Evolutionary conservation across 2,888 invertebrate genomes (phyloP), one percentile per base, ranked within the genome.

Genomic region (Lomographa bimaculata): DNA sequence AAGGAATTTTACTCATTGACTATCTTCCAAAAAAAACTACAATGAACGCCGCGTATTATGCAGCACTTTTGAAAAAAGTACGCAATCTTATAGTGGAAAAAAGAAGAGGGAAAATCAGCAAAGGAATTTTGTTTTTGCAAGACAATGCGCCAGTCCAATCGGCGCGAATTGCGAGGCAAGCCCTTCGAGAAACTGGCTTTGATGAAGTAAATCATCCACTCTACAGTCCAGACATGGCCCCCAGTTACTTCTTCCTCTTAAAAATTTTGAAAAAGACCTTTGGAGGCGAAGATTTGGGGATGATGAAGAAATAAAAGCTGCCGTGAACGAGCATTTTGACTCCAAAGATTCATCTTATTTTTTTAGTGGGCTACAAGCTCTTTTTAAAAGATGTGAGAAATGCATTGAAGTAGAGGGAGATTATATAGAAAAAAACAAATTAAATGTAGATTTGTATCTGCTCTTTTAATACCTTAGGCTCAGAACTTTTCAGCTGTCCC

Each of bases 1-100:
- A 47, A 14, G 46, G 24, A 23, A 29, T 43, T 12, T 20, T 37
- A 2, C 23, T 33, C 12, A 32, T 33, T 5, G 34, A 41, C 12
- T 41, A 18, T 6, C 6, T 18, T 17, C 27, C 27, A 17, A 29
- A 25, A 19, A 21, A 38, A 29, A 37, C 29, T 8, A 38, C 33
- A n/a, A 38, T 41, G 14, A 29, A 38, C 5, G 37, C 21, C 9
- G 7, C 24, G 7, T 30, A 35, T 20, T 26, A 35, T 7, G 29
- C 25, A 10, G 7, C 14, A 12, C 20, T 29, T 25, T 29, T 25
- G 14, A 14, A n/a, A n/a, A n/a, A n/a, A n/a, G n/a, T n/a, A n/a
- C n/a, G n/a, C n/a, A n/a, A n/a, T n/a, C n/a, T n/a, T n/a, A n/a
- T n/a, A n/a, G n/a, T n/a, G n/a, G n/a, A n/a, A n/a, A n/a, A n/a